Conservation (phyloP, 2,888 invertebrate genomes). For the Pimpla rufipes region DNA sequence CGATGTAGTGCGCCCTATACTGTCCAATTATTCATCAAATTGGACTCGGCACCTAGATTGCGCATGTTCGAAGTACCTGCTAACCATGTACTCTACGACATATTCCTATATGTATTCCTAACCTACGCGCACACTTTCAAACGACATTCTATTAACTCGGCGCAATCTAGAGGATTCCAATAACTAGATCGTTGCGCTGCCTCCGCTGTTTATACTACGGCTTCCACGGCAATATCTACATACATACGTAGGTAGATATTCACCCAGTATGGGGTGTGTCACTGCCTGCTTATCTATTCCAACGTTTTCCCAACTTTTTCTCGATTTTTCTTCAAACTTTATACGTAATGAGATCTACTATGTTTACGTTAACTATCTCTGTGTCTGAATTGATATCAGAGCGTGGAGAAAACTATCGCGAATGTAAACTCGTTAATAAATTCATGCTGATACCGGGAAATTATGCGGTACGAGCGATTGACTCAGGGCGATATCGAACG, state of each 20-base stretch:
- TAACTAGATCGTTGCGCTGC: conserved; percentile 48
- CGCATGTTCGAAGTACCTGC: conserved; percentile 16
- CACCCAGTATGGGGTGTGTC: conserved; percentile 9
- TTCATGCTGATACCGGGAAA: conserved; percentile 28
- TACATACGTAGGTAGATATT: neutral
- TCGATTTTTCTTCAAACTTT: conserved; percentile 39
- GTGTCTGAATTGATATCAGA: neutral
- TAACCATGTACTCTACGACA: neutral
- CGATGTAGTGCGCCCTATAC: conserved; percentile 21
- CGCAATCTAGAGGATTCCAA: conserved; percentile 25
- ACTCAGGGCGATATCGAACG: conserved; percentile 5
- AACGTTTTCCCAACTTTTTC: neutral
- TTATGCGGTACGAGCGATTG: conserved; percentile 53
- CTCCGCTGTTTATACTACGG: neutral
- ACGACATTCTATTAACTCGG: conserved; percentile 57
- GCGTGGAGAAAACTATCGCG: conserved; percentile 40
- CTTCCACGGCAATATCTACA: too few species aligned
- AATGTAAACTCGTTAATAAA: conserved; percentile 38
- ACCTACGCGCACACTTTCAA: conserved; percentile 38
- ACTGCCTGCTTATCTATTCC: conserved; percentile 11
- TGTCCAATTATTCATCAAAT: conserved; percentile 58
- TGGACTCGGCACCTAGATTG: conserved; percentile 52
- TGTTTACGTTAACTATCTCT: too few species aligned
- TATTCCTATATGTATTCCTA: conserved; percentile 22
- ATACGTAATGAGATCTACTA: conserved; percentile 24